Conservation (phyloP, 2,113 vertebrate species). For the Eptesicus fuscus region DNA sequence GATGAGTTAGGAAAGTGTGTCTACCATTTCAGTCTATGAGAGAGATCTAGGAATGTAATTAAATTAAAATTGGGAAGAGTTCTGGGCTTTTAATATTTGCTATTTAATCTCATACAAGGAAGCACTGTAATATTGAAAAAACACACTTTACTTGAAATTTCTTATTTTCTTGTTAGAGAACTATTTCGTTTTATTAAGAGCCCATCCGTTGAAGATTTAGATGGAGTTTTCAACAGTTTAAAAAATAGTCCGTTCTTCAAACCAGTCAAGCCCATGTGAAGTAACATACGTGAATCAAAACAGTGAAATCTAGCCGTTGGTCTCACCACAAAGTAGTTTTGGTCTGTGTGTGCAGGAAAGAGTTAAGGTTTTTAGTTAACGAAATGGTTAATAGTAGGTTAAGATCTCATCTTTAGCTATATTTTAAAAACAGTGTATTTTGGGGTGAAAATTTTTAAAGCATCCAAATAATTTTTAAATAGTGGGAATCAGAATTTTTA, state of each 20-base stretch:
- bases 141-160: background rate
- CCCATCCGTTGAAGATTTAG: constrained; percentile 69
- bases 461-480: constrained; percentile 44
- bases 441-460: constrained; percentile 29
- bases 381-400: constrained; percentile 64
- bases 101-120: background rate
- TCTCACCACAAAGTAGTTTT: constrained; percentile 84
- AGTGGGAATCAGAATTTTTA: background rate
- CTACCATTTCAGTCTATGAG: background rate
- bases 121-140: background rate
- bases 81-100: background rate
- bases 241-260: constrained; percentile 74
- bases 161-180: constrained; percentile 35
- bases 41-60: constrained; percentile 16
- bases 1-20: background rate
- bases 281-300: constrained; percentile 69
- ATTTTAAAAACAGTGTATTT: constrained; percentile 16
- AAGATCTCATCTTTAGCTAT: constrained; percentile 55
- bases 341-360: constrained; percentile 85
- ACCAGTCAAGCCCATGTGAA: constrained; percentile 67
- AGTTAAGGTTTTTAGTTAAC: constrained; percentile 75
- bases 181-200: constrained; percentile 40
- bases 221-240: constrained; percentile 79
- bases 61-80: background rate
- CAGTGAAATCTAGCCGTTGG: constrained; percentile 79